Evolutionary conservation across 37 sponge, comb jelly and placozoan species (phyloP), one percentile per base, ranked within the genome.

Genomic region (Beroe forskalii): DNA sequence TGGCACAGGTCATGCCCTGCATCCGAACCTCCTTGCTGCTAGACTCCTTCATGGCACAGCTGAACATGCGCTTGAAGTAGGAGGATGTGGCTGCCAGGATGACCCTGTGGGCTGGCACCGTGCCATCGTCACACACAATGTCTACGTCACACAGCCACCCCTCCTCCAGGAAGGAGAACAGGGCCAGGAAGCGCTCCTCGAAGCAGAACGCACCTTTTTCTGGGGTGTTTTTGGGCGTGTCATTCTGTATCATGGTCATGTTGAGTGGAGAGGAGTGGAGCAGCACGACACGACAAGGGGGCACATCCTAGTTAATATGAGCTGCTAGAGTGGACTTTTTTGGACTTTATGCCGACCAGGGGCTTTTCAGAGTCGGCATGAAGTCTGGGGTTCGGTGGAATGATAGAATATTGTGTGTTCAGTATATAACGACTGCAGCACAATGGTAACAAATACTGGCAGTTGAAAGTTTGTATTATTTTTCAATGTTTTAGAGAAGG

Each of bases 51-150:
- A 80, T 80, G 27, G 44, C 86, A 41, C 55, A 38, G 28, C 86
- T 41, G 55, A 80, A 80, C 86, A 80, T 80, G 30, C 35, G 86
- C 55, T 44, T 80, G 48, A 80, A 80, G 55, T 80, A 80, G 48
- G 86, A 44, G 43, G 55, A 80, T 6, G 86, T 80, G 86, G 86
- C 55, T 28, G 86, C 86, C 44, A 80, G 86, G 43, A 80, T 44
- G 2, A 80, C 86, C n/a, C 86, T 40, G 28, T 80, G 86, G 42
- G 86, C 86, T 41, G 37, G 48, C 1, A 80, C 86, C 2, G 1
- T 44, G 1, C 86, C 86, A 80, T 80, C 86, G 42, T 80, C 86
- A 80, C 86, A 80, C 27, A 44, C 86, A 25, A 80, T 41, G 40
- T 41, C 30, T 0, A 80, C 30, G 27, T 80, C 86, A 44, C 86